Base-by-base conservation (phyloP, 2,888 invertebrate species). In the Acrobeloides nanus region DNA sequence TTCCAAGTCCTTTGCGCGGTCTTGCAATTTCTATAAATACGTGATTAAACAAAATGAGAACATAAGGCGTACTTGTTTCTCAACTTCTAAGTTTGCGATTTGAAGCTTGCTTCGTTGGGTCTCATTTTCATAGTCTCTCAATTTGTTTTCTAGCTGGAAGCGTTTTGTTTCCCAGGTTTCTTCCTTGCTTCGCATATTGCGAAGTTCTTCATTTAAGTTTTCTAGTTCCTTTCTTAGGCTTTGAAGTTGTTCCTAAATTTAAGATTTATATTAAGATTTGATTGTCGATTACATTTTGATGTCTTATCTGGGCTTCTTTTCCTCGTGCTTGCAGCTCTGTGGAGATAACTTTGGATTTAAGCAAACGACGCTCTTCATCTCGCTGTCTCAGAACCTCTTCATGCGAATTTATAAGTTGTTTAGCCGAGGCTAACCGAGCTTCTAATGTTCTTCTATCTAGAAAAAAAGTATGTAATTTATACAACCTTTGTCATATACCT, bases 321-420 rank as follows among this genome's bases (percentile, higher is more conserved):
- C 71, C 71, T 18, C 71, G 54, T 26, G 67, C 66, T 38, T 71
- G 70, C 33, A 71, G 61, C 32, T 71, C 71, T 21, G 72, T 55
- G n/a, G 72, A 69, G 21, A 65, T 64, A 62, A 72, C 59, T 50
- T 68, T 68, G 24, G 65, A 62, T 40, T 72, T 70, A 59, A 72
- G 61, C 47, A 68, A 53, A 24, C 72, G 53, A 29, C 69, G 52
- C 43, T 72, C 71, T 35, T 71, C 71, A 46, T 72, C 71, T 45
- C 71, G 58, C 47, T 66, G 62, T 46, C 65, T 65, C 20, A 71
- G 55, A 26, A 66, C 62, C 38, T 71, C 71, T 48, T 71, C 71
- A 50, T 71, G 71, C 17, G 69, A 66, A 8, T 65, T 59, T 10
- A 71, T 58, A 18, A 71, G 51, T 44, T 64, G 60, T 43, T 69